Base-by-base conservation (phyloP, 2,797 vertebrate genomes). In the Acestrorhynchus altus region DNA sequence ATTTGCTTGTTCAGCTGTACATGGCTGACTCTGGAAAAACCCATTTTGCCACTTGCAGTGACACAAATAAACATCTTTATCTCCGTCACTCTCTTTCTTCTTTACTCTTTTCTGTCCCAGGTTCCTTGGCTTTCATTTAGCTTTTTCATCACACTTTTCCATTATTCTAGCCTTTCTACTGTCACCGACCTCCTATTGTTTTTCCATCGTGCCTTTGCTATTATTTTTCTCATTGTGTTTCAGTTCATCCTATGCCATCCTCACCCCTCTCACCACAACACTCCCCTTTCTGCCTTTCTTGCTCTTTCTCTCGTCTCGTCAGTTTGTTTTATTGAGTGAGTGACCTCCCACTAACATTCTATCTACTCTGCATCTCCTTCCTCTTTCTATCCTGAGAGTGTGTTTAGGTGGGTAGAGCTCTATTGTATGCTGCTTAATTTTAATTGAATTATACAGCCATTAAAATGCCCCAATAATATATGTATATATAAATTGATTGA, bases 41-140 rank as follows among this genome's bases (percentile, higher is more conserved):
- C 26, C 22, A 78, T 80, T 79, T 82, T 57, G 68, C 74, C 71
- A 42, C 71, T 72, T 40, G 67, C 28, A 61, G 61, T 75, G 67
- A 72, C 71, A 51, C 56, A 80, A 82, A 82, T 75, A 82, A 54
- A 22, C 49, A 49, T 74, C 75, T 80, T 79, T 56, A 64, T 78
- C 47, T 72, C 61, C 65, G 16, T 54, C 51, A 54, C 35, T 65
- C 59, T 51, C 51, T 76, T 35, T 22, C 18, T 52, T 68, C 42
- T 61, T 22, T 44, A 61, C 44, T 64, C 18, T 44, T 72, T 35
- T 67, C 13, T 0, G n/a, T n/a, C n/a, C 15, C n/a, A n/a, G n/a
- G n/a, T n/a, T 9, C 39, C 39, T 18, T 11, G 70, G 46, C 46
- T 56, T 71, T 24, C 40, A 20, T 51, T 76, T 61, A 68, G 66